Evolutionary conservation across 2,797 vertebrate genomes (phyloP).

Genomic region (Todus mexicanus): DNA sequence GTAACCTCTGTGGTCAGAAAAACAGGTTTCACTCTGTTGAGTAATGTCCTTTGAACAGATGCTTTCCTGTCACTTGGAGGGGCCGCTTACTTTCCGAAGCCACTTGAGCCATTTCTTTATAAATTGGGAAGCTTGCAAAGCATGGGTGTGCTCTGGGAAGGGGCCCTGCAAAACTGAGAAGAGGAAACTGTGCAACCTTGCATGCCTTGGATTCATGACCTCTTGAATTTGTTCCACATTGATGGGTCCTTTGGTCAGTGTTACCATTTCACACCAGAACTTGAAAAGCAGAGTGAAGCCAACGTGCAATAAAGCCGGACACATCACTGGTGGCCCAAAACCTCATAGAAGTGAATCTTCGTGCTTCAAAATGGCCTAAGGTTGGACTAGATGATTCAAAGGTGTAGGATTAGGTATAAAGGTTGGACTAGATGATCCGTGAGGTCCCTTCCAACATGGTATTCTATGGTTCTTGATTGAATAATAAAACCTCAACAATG

Average conservation of each 20-base stretch:
- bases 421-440: no score
- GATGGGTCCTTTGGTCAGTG: accelerated
- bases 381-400: no score
- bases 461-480: no score
- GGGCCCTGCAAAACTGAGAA: not conserved
- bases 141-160: not conserved
- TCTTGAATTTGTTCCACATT: not conserved
- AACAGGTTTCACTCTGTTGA: not conserved
- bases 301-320: accelerated
- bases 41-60: not conserved
- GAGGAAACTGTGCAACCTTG: not conserved
- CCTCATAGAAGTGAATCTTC: not conserved
- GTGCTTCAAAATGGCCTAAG: not conserved
- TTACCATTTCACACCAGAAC: not conserved
- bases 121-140: not conserved
- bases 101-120: not conserved
- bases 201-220: not conserved
- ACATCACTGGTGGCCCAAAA: not conserved
- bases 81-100: not conserved
- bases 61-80: not conserved
- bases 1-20: constrained; percentile 20
- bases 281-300: not conserved
- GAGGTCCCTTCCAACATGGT: no score
- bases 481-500: not conserved
- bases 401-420: no score